phyloP scores from a whole-genome alignment of 2,797 vertebrate genomes.

The Otolemur crassicaudatus region DNA sequence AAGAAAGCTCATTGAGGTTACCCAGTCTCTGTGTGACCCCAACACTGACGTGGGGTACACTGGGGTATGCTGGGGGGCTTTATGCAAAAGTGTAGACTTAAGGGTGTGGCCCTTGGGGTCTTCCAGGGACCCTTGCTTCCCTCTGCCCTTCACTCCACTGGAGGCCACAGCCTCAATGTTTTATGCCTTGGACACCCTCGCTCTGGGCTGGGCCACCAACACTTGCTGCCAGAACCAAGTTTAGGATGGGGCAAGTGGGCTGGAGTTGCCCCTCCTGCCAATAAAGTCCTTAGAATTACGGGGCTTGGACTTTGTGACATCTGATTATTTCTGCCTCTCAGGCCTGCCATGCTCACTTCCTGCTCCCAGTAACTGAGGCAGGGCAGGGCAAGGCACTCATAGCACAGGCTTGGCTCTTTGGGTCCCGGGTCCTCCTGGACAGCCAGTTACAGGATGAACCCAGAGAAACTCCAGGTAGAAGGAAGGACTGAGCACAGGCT shows the following conservation, averaged over 20 bases:
- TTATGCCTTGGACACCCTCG: background rate
- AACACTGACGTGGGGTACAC: background rate
- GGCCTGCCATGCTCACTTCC: background rate
- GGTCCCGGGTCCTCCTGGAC: background rate
- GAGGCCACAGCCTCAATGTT: background rate
- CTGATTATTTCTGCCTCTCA: background rate
- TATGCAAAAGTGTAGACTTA: too few relatives aligned
- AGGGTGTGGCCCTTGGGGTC: background rate
- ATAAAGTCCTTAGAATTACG: background rate
- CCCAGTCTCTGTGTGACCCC: background rate
- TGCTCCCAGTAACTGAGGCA: background rate
- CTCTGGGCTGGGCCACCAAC: background rate
- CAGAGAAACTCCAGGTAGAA: background rate
- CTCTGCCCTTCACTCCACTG: background rate
- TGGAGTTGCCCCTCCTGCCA: conserved; percentile 1
- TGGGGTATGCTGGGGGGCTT: background rate
- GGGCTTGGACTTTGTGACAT: conserved; percentile 62
- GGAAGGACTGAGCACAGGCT: background rate
- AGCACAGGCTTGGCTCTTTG: background rate
- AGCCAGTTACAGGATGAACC: background rate
- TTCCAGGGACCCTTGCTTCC: background rate
- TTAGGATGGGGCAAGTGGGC: background rate
- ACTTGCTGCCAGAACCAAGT: background rate
- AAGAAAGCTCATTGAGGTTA: background rate
- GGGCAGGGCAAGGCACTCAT: rapidly evolving